Percentiles rank a stretch among this genome's conserved stretches.
Evolutionary conservation across 2,797 vertebrate genomes (phyloP).

Genomic region (Hydrocynus forskahlii): DNA sequence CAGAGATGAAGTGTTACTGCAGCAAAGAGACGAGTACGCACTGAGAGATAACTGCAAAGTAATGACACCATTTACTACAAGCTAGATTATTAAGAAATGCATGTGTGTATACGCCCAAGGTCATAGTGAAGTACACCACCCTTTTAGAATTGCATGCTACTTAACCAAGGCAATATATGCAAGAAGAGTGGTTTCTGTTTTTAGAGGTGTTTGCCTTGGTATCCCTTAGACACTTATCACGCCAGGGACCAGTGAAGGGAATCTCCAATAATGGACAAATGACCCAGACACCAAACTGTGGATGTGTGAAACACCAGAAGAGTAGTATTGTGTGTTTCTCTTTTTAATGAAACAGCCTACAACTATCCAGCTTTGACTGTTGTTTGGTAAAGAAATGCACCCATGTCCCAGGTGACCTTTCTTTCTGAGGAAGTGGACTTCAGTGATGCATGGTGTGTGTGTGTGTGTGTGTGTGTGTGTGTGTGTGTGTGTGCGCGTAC

Average conservation of each 20-base stretch:
- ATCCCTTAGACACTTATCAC: background rate
- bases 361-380: too few species aligned
- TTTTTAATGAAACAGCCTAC: too few species aligned
- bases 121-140: conserved; percentile 66
- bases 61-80: conserved; percentile 71
- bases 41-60: conserved; percentile 70
- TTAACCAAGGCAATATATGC: conserved; percentile 70
- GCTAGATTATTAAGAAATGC: conserved; percentile 68
- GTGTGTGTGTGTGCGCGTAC: too few species aligned
- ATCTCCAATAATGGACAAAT: too few species aligned
- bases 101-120: conserved; percentile 65
- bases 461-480: too few species aligned
- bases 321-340: too few species aligned
- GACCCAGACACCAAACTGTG: too few species aligned
- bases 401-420: too few species aligned
- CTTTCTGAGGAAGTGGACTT: too few species aligned
- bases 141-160: conserved; percentile 68
- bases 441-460: too few species aligned
- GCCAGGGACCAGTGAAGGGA: background rate
- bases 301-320: too few species aligned
- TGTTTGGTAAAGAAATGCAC: too few species aligned
- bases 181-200: conserved; percentile 65
- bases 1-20: conserved; percentile 24
- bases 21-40: conserved; percentile 42
- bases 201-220: background rate